Conservation (phyloP, 2,113 vertebrate species). For the Diadophis punctatus region DNA sequence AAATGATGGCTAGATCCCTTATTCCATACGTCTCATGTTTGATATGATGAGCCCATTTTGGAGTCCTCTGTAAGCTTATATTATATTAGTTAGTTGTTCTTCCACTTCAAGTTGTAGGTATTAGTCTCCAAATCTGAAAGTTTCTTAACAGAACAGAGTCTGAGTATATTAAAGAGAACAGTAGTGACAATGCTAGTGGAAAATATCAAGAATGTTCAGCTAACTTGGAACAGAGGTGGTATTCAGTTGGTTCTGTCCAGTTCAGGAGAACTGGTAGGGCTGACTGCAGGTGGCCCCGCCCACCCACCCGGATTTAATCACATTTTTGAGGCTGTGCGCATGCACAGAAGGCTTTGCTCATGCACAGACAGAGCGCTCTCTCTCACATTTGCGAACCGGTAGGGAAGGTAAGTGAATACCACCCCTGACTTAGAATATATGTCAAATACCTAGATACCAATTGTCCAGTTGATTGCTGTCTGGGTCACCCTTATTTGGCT, state of each 20-base stretch:
- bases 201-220: background rate
- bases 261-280: too few relatives aligned
- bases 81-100: background rate
- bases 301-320: too few relatives aligned
- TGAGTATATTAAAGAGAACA: background rate
- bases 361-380: too few relatives aligned
- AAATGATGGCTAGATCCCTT: background rate
- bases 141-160: background rate
- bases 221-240: background rate
- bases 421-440: background rate
- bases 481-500: background rate
- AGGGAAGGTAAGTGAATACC: too few relatives aligned
- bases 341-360: too few relatives aligned
- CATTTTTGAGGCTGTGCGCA: too few relatives aligned
- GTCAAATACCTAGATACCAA: background rate
- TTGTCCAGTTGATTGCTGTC: background rate
- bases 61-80: background rate
- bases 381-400: too few relatives aligned
- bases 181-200: background rate
- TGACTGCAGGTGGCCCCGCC: too few relatives aligned
- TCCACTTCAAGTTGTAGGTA: background rate
- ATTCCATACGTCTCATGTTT: background rate
- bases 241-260: too few relatives aligned
- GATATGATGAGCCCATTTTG: background rate
- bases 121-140: background rate